phyloP scores from a whole-genome alignment of 2,888 invertebrate genomes.

The Homarus gammarus region DNA sequence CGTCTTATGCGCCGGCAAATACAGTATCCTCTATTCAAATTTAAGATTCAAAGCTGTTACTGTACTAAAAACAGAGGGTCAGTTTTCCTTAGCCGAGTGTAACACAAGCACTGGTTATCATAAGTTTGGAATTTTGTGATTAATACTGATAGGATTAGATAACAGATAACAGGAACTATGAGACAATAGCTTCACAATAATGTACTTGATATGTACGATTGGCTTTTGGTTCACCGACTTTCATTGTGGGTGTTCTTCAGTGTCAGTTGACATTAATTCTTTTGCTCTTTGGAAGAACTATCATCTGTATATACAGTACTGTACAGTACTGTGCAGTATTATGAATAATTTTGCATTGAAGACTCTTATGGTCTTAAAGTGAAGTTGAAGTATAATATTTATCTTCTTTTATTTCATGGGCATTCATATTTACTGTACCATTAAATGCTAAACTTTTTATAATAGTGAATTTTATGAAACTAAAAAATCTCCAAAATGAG shows the following conservation, averaged over 20 bases:
- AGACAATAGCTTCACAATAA: background rate
- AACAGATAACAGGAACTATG: background rate
- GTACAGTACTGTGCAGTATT: no score
- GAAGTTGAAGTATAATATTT: background rate
- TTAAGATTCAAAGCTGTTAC: no score
- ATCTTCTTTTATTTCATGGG: background rate
- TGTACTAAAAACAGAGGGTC: no score
- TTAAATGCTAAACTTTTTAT: background rate
- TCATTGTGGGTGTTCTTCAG: background rate
- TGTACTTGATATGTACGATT: background rate
- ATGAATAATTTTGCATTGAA: no score
- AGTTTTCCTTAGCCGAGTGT: background rate
- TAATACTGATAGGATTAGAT: background rate
- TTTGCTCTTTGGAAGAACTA: background rate
- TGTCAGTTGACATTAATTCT: background rate
- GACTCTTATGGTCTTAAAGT: background rate
- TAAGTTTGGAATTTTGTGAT: background rate
- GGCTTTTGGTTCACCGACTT: background rate
- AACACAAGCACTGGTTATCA: background rate
- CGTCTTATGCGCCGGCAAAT: no score
- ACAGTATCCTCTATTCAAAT: no score
- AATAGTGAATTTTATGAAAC: background rate
- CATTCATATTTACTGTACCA: background rate
- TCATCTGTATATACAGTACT: background rate
- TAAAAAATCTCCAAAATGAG: background rate